These are phyloP conservation scores for Zonotrichia leucophrys DNA, from an alignment of 2,113 vertebrate species.

Conservation along the genomic window DNA sequence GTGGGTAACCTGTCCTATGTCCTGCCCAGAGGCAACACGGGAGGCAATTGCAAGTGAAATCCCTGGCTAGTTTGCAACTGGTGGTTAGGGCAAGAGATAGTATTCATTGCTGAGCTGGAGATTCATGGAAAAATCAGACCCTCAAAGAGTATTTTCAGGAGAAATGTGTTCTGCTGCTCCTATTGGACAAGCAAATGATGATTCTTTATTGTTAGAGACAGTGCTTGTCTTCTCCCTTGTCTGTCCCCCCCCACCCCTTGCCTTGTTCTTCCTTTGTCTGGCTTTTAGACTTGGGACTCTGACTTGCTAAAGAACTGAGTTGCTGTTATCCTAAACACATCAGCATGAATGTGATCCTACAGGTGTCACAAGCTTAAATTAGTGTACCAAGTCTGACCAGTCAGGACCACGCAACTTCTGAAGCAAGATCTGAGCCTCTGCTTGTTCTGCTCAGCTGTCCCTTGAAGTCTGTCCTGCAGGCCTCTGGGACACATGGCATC, in stretches of 20 bases:
- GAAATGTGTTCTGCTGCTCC: not conserved
- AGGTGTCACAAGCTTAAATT: not conserved
- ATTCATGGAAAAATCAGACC: not conserved
- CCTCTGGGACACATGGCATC: not conserved
- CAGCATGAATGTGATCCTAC: not conserved
- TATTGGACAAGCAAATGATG: not conserved
- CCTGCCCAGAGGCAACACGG: not conserved
- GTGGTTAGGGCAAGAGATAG: not conserved
- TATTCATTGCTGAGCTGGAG: not conserved
- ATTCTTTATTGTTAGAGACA: not conserved
- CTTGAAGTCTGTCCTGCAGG: not conserved
- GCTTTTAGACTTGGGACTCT: not conserved
- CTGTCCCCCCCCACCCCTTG: accelerated
- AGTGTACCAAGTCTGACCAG: not conserved
- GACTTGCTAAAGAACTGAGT: not conserved
- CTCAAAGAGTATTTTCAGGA: not conserved
- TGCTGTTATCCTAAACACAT: not conserved
- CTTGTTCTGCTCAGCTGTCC: not conserved
- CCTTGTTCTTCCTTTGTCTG: not conserved
- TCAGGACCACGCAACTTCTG: not conserved
- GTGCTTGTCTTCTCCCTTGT: not conserved
- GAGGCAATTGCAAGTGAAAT: not conserved
- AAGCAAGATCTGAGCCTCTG: not conserved
- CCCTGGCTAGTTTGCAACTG: not conserved
- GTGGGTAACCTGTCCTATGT: not conserved